Base-by-base conservation (phyloP, 2,888 invertebrate species). In the Erebia aethiops region DNA sequence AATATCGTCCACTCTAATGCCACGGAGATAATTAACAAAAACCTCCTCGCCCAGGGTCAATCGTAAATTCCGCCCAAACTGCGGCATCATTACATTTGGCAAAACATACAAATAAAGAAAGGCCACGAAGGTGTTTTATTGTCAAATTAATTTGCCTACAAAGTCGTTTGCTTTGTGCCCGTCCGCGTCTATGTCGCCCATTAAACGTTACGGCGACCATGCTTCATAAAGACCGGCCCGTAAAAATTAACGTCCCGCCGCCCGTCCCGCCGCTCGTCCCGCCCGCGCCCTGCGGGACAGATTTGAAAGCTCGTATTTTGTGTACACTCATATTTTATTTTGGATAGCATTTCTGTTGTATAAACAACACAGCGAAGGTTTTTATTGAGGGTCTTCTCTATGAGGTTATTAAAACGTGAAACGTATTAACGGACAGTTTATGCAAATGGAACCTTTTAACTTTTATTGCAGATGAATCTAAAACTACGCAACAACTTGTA, bases 111-210 rank as follows among this genome's bases (percentile, higher is more conserved):
- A 74, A 74, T 69, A 73, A 69, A 71, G 71, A 61, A 69, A 69
- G 68, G 60, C 71, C 69, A 57, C 70, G 43, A 72, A 73, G 74
- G 75, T 76, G 79, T 81, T 80, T 82, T 80, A 82, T 81, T 80
- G 78, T 80, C 73, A 84, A 83, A 85, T 85, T 81, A 86, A 86
- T 86, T 83, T 81, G 83, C 81, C 76, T 79, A 77, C 78, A 74
- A 65, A 82, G 80, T 83, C 80, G 81, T 86, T 81, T 79, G 82
- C 79, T 80, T 80, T 81, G 81, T 81, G 77, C 78, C 70, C 74
- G 69, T 80, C 76, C 78, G 71, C 74, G 67, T 84, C 81, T 82
- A 81, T 79, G 81, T 79, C 75, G 79, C 77, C 78, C 80, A 82
- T 85, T 84, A 84, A 81, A 80, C 79, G 79, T 81, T 81, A 81